phyloP scores from a whole-genome alignment of 2,113 vertebrate species.

The human (Homo sapiens) region DNA sequence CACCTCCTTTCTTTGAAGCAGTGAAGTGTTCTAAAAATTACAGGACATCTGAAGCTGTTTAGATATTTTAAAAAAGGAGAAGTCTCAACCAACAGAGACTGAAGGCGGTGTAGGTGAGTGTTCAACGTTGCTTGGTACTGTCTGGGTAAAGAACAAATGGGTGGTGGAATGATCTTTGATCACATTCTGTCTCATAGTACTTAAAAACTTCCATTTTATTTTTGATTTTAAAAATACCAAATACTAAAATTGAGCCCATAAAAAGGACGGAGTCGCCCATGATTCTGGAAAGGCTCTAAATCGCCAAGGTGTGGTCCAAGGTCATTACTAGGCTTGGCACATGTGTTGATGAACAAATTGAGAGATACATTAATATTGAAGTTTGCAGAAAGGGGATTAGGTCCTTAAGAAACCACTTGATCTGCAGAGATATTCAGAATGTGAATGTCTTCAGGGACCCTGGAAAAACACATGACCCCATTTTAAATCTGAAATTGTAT shows the following conservation, averaged over 20 bases:
- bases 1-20: background rate
- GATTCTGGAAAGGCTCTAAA: constrained; percentile 1
- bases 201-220: background rate
- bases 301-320: background rate
- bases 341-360: background rate
- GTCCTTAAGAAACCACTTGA: background rate
- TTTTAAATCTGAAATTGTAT: background rate
- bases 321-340: background rate
- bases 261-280: background rate
- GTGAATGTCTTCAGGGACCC: background rate
- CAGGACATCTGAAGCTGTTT: background rate
- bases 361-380: background rate
- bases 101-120: background rate
- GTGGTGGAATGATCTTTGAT: background rate
- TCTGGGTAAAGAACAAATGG: background rate
- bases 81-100: background rate
- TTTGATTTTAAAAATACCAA: constrained; percentile 23
- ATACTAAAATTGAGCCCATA: background rate
- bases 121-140: background rate
- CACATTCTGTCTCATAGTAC: background rate
- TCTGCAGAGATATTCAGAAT: background rate
- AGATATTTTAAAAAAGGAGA: background rate
- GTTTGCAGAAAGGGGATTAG: background rate
- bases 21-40: background rate
- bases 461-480: background rate